These are phyloP conservation scores for Drosophila triauraria DNA, from an alignment of 1,140 invertebrate species.

Conservation along the genomic window DNA sequence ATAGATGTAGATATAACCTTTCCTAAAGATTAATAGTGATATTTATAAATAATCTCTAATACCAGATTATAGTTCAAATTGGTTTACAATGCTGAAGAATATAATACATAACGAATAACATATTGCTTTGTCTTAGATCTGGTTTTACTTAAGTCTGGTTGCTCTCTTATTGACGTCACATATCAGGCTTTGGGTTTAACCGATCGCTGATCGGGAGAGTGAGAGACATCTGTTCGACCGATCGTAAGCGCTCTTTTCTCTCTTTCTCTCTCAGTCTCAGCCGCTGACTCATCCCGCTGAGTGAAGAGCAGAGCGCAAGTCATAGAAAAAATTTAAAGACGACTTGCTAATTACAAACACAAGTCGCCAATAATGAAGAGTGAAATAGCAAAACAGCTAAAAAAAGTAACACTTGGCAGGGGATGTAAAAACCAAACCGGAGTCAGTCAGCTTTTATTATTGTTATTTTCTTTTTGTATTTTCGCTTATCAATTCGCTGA, in stretches of 20 bases:
- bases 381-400: slow-evolving; percentile 33
- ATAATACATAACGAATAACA: neutral
- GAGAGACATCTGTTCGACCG: slow-evolving; percentile 7
- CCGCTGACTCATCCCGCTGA: slow-evolving; percentile 56
- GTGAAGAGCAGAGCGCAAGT: slow-evolving; percentile 21
- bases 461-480: slow-evolving; percentile 22
- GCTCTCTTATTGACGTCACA: slow-evolving; percentile 24
- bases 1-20: neutral
- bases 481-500: slow-evolving; percentile 31
- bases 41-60: neutral
- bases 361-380: slow-evolving; percentile 48
- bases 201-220: slow-evolving; percentile 7
- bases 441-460: slow-evolving; percentile 29
- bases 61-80: neutral
- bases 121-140: neutral
- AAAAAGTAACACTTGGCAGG: slow-evolving; percentile 52
- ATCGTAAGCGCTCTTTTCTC: slow-evolving; percentile 15
- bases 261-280: neutral
- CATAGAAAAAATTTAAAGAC: slow-evolving; percentile 44
- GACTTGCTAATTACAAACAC: slow-evolving; percentile 57
- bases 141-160: neutral
- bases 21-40: neutral
- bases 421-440: slow-evolving; percentile 43
- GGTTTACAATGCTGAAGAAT: neutral
- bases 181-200: slow-evolving; percentile 44